Evolutionary conservation across 2,888 invertebrate genomes (phyloP).

Genomic region (Ochropleura plecta): DNA sequence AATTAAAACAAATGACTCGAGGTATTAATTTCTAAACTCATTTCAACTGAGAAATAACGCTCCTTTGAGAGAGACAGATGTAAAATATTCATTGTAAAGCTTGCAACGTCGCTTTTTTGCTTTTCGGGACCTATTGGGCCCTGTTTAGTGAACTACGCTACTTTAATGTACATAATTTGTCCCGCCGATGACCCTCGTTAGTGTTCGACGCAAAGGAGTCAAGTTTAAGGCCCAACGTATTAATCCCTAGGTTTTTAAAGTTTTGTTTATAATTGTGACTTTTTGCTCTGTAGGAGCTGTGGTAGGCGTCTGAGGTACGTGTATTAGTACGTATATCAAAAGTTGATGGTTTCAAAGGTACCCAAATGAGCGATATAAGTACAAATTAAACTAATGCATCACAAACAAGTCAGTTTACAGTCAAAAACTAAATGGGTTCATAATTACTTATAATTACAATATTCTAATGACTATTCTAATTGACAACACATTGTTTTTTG

Average conservation of each 20-base stretch:
- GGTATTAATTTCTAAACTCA: slow-evolving; percentile 83
- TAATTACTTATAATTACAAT: neutral
- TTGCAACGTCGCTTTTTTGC: slow-evolving; percentile 52
- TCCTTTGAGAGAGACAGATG: slow-evolving; percentile 70
- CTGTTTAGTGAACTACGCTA: slow-evolving; percentile 38
- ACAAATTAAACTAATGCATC: neutral
- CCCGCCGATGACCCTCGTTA: slow-evolving; percentile 29
- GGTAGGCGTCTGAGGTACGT: neutral
- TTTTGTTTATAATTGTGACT: slow-evolving; percentile 33
- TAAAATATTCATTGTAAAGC: slow-evolving; percentile 70
- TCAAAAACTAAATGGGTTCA: neutral
- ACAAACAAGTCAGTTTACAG: neutral
- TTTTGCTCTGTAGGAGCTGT: slow-evolving; percentile 14
- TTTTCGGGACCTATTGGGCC: slow-evolving; percentile 43
- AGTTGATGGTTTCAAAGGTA: slow-evolving; percentile 7
- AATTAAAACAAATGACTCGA: slow-evolving; percentile 83
- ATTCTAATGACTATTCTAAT: no score
- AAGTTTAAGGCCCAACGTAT: slow-evolving; percentile 36
- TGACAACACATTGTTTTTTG: no score
- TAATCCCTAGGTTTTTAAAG: slow-evolving; percentile 32
- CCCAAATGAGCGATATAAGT: neutral
- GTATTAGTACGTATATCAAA: slow-evolving; percentile 11
- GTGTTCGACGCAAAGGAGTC: slow-evolving; percentile 13
- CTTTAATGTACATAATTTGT: slow-evolving; percentile 29
- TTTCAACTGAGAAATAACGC: slow-evolving; percentile 75